Percentiles rank a stretch among this genome's conserved stretches.
Conservation (phyloP, 2,797 vertebrate species). For the Sebastes trivittatus region DNA sequence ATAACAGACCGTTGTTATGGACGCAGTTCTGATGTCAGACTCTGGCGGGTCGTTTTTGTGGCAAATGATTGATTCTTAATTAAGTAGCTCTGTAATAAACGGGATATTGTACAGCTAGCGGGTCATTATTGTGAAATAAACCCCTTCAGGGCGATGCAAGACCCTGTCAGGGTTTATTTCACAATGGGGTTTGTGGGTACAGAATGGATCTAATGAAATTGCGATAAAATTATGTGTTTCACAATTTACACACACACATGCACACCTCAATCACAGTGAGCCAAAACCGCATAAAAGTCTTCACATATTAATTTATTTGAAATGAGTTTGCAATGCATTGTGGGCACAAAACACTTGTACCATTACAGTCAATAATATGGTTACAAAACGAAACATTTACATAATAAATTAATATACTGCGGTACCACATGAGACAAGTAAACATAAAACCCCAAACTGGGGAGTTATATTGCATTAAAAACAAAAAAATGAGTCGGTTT, state of each 20-base stretch:
- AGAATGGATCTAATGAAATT: neutral
- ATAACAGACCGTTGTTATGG: no score
- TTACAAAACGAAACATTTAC: conserved; percentile 80
- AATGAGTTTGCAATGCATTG: conserved; percentile 74
- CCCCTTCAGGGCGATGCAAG: no score
- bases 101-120: no score
- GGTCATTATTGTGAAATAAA: no score
- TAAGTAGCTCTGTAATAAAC: no score
- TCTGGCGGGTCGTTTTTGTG: no score
- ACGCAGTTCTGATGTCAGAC: no score
- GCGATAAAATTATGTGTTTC: neutral
- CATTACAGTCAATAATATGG: conserved; percentile 74
- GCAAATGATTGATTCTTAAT: no score
- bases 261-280: neutral
- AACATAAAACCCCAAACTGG: conserved; percentile 69
- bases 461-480: conserved; percentile 75
- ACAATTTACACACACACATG: neutral
- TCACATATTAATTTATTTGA: conserved; percentile 79
- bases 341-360: conserved; percentile 76
- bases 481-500: conserved; percentile 66
- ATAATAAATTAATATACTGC: conserved; percentile 84
- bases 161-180: no score
- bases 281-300: neutral
- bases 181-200: neutral
- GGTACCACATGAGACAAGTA: conserved; percentile 73